Base-by-base conservation (phyloP, 2,888 invertebrate genomes). In the Phaonia tiefii region DNA sequence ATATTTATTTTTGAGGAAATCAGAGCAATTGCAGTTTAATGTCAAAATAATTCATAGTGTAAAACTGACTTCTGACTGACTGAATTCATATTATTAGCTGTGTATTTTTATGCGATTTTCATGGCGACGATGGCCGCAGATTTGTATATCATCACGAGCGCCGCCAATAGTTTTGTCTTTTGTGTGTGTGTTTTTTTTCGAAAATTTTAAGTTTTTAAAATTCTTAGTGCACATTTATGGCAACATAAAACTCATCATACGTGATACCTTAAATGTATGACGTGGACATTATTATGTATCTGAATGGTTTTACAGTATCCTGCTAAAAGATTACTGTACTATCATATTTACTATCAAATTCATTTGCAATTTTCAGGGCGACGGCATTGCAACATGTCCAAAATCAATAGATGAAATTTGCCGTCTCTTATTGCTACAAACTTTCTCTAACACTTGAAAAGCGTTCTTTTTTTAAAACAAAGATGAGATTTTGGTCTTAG, bases 141-240 rank as follows among this genome's bases (percentile, higher is more conserved):
- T 39, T 60, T 60, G 20, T 63, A 63, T 42, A 17, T 63, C 63
- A 63, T 63, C 63, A 15, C 5, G 22, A 63, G 39, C 22, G 11
- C 20, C 10, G n/a, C 11, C 8, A 11, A 20, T 63, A 13, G 26
- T 63, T 42, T 26, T 60, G 3, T 31, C 31, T 31, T 31, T 31
- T 8, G 31, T 31, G 31, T 31, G 3, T 8, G 31, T 31, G 31
- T 31, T 31, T 39, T 39, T 60, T 17, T 63, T 20, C 10, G 56
- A 26, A 63, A 63, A 39, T 37, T 37, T 17, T 39, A 17, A 17
- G 3, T 17, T 39, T 15, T 17, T 17, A 17, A 46, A 20, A 20
- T 49, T 2, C 49, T 10, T 49, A 17, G 10, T 44, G 11, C 13
- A 44, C n/a, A 44, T 44, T 10, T 44, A 44, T 44, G 44, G 2